Evolutionary conservation across 2,888 invertebrate species (phyloP).

Genomic region (Iselma pallidipennis): DNA sequence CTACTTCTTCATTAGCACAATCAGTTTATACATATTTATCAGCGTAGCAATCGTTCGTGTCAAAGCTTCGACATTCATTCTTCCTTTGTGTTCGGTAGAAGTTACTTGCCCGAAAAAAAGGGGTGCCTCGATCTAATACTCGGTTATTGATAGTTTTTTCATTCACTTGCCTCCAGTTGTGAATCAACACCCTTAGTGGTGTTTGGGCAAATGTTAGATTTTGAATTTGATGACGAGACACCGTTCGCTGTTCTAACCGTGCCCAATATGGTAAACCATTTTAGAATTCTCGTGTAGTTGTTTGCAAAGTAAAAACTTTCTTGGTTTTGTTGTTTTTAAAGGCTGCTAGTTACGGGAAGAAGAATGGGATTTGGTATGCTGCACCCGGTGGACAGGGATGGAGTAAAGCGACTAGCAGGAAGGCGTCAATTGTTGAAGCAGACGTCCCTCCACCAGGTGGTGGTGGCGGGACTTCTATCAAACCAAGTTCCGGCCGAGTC

Average conservation of each 20-base stretch:
- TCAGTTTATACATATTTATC: slow-evolving; percentile 46
- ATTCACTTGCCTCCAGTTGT: too few species aligned
- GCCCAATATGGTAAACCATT: slow-evolving; percentile 62
- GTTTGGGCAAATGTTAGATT: slow-evolving; percentile 46
- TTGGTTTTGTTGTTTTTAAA: slow-evolving; percentile 50
- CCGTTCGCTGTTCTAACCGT: slow-evolving; percentile 70
- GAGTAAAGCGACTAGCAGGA: slow-evolving; percentile 75
- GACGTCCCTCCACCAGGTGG: slow-evolving; percentile 73
- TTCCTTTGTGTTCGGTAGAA: slow-evolving; percentile 14
- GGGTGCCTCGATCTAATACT: too few species aligned
- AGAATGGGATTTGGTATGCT: slow-evolving; percentile 86
- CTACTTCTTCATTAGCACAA: slow-evolving; percentile 46
- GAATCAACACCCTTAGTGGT: background rate
- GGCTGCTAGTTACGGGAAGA: slow-evolving; percentile 90
- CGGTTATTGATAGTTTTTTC: too few species aligned
- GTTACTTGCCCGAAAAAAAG: background rate
- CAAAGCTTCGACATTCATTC: slow-evolving; percentile 26
- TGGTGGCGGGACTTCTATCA: slow-evolving; percentile 60
- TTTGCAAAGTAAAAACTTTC: background rate
- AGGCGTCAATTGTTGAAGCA: slow-evolving; percentile 82
- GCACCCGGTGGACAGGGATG: slow-evolving; percentile 62
- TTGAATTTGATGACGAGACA: slow-evolving; percentile 64
- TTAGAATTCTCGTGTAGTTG: background rate
- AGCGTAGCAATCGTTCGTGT: slow-evolving; percentile 40
- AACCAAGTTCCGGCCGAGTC: slow-evolving; percentile 81